Evolutionary conservation across 1,140 invertebrate genomes (phyloP).

Genomic region (Drosophila pectinifera): DNA sequence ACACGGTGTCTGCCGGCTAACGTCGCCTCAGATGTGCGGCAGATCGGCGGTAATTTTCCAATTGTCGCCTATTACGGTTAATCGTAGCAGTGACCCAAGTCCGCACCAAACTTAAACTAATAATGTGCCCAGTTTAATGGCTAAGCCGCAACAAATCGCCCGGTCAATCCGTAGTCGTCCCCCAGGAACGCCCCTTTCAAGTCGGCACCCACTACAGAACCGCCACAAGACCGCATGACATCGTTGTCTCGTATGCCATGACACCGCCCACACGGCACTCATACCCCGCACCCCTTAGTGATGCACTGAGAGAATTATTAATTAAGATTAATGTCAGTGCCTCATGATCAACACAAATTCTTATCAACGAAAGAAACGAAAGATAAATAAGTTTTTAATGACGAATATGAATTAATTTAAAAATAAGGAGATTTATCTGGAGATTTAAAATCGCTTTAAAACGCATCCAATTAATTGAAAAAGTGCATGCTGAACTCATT

Average conservation of each 20-base stretch:
- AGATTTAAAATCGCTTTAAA: not conserved
- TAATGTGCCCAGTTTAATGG: constrained; percentile 81
- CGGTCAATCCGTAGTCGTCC: constrained; percentile 38
- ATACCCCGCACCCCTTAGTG: constrained; percentile 6
- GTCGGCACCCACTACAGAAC: constrained; percentile 50
- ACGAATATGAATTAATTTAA: too few relatives aligned
- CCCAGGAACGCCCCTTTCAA: constrained; percentile 8
- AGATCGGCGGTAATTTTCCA: constrained; percentile 78
- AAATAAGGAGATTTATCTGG: too few relatives aligned
- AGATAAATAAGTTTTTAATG: not conserved
- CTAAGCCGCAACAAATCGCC: constrained; percentile 76
- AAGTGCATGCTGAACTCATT: too few relatives aligned
- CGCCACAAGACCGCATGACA: constrained; percentile 63
- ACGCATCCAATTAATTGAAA: too few relatives aligned
- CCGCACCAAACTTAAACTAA: constrained; percentile 80
- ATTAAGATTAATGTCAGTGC: too few relatives aligned
- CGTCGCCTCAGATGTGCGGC: constrained; percentile 53
- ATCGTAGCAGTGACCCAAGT: constrained; percentile 83
- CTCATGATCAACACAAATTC: too few relatives aligned
- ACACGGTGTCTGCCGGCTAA: constrained; percentile 19
- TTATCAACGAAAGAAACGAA: too few relatives aligned
- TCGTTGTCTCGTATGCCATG: constrained; percentile 27
- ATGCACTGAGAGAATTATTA: constrained; percentile 1
- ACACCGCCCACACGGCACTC: not conserved
- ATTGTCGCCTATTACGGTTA: constrained; percentile 82